A percentile compares a stretch with the other conserved stretches of the same genome.
phyloP scores from a whole-genome alignment of 2,797 vertebrate genomes.

The Syngnathus acus region DNA sequence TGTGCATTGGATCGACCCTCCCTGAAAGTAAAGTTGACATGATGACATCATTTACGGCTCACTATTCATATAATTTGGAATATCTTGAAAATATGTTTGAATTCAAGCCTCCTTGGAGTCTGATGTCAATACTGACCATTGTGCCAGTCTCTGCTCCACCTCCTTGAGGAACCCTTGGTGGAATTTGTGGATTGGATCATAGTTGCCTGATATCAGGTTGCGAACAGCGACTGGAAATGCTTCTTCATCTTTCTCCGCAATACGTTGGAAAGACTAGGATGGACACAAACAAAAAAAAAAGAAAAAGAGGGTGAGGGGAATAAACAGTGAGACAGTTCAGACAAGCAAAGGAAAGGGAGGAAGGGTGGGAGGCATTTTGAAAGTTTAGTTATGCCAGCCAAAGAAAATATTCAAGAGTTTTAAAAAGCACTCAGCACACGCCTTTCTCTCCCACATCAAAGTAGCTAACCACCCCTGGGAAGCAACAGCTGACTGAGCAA shows the following conservation, averaged over 20 bases:
- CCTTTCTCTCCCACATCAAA: conserved; percentile 51
- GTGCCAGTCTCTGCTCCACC: conserved; percentile 84
- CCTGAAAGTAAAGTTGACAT: conserved; percentile 53
- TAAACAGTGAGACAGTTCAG: background rate
- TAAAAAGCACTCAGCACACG: conserved; percentile 24
- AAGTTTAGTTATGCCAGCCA: conserved; percentile 31
- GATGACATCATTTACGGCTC: too few relatives aligned
- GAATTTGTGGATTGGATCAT: conserved; percentile 85
- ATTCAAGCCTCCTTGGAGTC: too few relatives aligned
- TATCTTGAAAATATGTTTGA: too few relatives aligned
- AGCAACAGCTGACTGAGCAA: conserved; percentile 34
- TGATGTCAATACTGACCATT: conserved; percentile 73
- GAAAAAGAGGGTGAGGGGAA: background rate
- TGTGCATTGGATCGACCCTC: conserved; percentile 90
- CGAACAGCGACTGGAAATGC: conserved; percentile 77
- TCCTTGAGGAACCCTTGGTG: conserved; percentile 87
- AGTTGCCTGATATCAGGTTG: conserved; percentile 78
- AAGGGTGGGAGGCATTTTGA: conserved; percentile 8
- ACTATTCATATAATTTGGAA: too few relatives aligned
- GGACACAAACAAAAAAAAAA: background rate
- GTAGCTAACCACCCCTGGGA: conserved; percentile 25
- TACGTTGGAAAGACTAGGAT: conserved; percentile 78
- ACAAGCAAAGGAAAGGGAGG: background rate
- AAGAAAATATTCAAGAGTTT: conserved; percentile 50
- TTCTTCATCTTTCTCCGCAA: conserved; percentile 75